Conservation (phyloP, 1,140 invertebrate genomes). For the Whitmania pigra region DNA sequence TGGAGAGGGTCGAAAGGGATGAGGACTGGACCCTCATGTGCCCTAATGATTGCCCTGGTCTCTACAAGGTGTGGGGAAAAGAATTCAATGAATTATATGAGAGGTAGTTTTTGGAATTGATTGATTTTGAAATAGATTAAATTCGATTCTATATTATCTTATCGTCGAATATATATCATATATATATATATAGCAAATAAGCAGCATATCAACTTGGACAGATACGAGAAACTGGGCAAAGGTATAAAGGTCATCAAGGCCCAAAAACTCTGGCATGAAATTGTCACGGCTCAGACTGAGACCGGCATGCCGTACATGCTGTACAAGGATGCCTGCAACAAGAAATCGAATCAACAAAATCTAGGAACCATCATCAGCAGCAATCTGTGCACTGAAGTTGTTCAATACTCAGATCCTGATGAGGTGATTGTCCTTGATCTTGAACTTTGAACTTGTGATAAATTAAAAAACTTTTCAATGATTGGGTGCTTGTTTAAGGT, state of each 20-base stretch:
- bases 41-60: conserved; percentile 77
- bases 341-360: conserved; percentile 96
- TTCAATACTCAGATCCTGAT: conserved; percentile 73
- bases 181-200: too few species aligned
- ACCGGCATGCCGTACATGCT: conserved; percentile 95
- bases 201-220: conserved; percentile 31
- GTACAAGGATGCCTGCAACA: conserved; percentile 93
- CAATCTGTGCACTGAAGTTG: conserved; percentile 94
- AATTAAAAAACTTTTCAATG: too few species aligned
- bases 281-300: conserved; percentile 90
- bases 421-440: conserved; percentile 50
- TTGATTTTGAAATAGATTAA: neutral
- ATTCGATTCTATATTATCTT: too few species aligned
- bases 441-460: too few species aligned
- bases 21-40: conserved; percentile 91
- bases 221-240: conserved; percentile 71
- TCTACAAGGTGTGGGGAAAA: conserved; percentile 82
- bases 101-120: conserved; percentile 42
- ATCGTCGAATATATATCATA: too few species aligned
- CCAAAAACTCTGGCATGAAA: conserved; percentile 79
- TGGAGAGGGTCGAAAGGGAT: conserved; percentile 82
- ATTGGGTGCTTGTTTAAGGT: conserved; percentile 45
- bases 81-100: conserved; percentile 82
- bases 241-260: conserved; percentile 67
- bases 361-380: conserved; percentile 96